A percentile compares a stretch with the other conserved stretches of the same genome.
These are phyloP conservation scores for Isoperla grammatica DNA, from an alignment of 2,888 invertebrate genomes.

Conservation along the genomic window DNA sequence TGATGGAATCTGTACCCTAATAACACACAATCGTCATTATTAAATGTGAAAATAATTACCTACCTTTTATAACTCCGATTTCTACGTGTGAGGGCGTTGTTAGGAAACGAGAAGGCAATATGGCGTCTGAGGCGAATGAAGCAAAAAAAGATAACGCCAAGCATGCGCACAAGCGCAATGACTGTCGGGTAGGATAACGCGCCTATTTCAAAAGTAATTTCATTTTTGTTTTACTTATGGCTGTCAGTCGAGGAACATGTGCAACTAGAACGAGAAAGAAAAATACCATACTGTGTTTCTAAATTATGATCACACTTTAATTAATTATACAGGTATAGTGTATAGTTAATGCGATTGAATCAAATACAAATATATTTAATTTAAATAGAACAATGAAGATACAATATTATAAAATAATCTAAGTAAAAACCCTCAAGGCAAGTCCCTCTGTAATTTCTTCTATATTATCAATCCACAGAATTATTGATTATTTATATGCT, in stretches of 20 bases:
- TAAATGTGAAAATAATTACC: slow-evolving; percentile 8
- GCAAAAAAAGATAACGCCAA: background rate
- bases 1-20: too few species aligned
- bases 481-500: too few species aligned
- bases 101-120: slow-evolving; percentile 24
- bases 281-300: background rate
- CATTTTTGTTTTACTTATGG: too few species aligned
- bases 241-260: too few species aligned
- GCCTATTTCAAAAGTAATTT: background rate
- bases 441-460: too few species aligned
- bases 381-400: too few species aligned
- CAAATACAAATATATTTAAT: background rate
- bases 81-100: slow-evolving; percentile 30
- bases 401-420: too few species aligned
- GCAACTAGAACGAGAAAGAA: too few species aligned
- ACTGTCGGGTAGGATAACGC: background rate
- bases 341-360: background rate
- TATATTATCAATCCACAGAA: too few species aligned
- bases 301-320: background rate
- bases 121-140: slow-evolving; percentile 21
- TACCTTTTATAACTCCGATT: slow-evolving; percentile 28
- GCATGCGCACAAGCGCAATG: background rate
- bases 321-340: background rate
- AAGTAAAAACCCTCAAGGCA: too few species aligned
- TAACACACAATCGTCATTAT: too few species aligned